phyloP scores from a whole-genome alignment of 2,113 vertebrate genomes.

The Aegotheles bennettii region DNA sequence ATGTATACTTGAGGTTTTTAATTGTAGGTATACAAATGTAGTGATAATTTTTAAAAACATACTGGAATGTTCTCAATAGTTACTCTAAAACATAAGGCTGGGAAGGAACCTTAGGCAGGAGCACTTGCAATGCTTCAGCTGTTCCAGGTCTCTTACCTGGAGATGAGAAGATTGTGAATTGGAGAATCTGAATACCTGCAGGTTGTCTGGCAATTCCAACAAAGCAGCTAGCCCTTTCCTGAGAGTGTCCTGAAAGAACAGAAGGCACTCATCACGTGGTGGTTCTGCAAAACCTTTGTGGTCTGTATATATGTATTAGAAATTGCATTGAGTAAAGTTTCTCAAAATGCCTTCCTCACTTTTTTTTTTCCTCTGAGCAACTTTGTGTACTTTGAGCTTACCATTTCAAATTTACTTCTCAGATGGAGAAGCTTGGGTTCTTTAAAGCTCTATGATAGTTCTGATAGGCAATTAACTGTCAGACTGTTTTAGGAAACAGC shows the following conservation, averaged over 20 bases:
- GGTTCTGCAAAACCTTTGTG: not conserved
- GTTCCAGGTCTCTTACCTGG: not conserved
- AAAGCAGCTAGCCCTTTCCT: not conserved
- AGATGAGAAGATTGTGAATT: not conserved
- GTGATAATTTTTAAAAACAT: not conserved
- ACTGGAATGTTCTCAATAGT: rapidly evolving
- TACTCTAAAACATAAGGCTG: not conserved
- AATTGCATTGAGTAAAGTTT: not conserved
- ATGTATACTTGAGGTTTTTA: not conserved
- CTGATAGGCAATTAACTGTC: not conserved
- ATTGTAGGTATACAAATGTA: not conserved
- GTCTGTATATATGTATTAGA: not conserved
- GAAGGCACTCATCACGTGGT: not conserved
- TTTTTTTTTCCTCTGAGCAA: not conserved
- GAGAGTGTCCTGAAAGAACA: not conserved
- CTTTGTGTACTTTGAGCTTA: not conserved
- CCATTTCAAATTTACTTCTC: not conserved
- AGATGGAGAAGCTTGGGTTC: not conserved
- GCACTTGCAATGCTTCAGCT: not conserved
- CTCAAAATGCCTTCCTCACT: not conserved
- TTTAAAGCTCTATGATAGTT: not conserved
- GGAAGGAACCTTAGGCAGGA: not conserved
- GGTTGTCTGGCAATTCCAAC: not conserved
- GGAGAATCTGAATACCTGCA: not conserved
- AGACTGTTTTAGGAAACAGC: not conserved